Evolutionary conservation across 2,113 vertebrate species (phyloP), one percentile per base, ranked within the genome.

Genomic region (Bufo bufo): DNA sequence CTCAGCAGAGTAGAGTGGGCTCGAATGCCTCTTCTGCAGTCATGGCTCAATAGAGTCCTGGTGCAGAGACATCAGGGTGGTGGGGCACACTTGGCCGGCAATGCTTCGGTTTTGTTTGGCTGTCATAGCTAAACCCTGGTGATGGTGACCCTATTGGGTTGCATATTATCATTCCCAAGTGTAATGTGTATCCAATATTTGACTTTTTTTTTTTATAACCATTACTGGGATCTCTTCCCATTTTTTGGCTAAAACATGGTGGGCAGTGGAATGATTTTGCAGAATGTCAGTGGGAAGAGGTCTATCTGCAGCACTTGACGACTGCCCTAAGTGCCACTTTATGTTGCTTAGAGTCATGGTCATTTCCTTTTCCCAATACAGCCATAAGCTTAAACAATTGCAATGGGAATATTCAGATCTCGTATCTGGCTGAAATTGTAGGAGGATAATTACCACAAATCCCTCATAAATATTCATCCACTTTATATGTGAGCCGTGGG

Each of bases 401-500:
- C 71, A 47, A 75, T 50, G 47, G 19, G 17, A 75, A 75, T 75
- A 49, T 20, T 75, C 47, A 49, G 16, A 75, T 49, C 72, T 47
- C 16, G 20, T 17, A 50, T 50, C 72, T 50, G 72, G 16, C 72
- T 75, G 72, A 45, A 49, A 49, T 50, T 75, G 47, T 50, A 20
- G 72, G 47, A 49, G 7, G 72, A 49, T 75, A 50, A 75, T 75
- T 50, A 75, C 13, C 16, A 49, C 7, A 45, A 49, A 75, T 75
- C 45, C 72, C 72, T 75, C 49, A 50, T 75, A 75, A 75, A 75
- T 50, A 75, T 75, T 75, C 72, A 75, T 75, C 17, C 47, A 50
- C 72, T 49, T 50, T 47, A 19, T 50, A 49, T 20, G 9, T 49
- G 45, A 1, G 72, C 16, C 45, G 49, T 75, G 72, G 72, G 72